A percentile compares a stretch with the other conserved stretches of the same genome.
phyloP scores from a whole-genome alignment of 1,140 invertebrate genomes.

The Capitella teleta region DNA sequence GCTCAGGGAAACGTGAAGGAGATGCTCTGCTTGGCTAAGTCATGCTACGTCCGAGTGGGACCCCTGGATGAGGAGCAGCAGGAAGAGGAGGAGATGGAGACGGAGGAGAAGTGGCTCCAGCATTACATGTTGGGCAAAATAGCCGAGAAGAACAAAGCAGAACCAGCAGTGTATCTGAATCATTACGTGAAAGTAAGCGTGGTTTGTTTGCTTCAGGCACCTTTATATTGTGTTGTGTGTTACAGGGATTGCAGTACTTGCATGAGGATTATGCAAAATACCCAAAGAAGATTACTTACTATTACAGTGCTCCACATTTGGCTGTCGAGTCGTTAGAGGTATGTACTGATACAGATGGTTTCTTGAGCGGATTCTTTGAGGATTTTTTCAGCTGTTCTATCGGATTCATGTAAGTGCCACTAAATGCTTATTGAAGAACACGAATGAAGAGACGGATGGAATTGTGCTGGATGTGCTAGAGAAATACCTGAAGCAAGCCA shows the following conservation, averaged over 20 bases:
- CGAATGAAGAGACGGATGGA: constrained; percentile 25
- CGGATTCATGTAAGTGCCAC: constrained; percentile 67
- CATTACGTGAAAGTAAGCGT: constrained; percentile 59
- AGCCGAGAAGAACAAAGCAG: constrained; percentile 60
- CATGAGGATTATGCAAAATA: constrained; percentile 71
- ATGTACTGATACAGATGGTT: no score
- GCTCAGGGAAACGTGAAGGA: constrained; percentile 64
- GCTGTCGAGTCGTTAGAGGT: constrained; percentile 81
- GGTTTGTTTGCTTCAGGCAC: background rate
- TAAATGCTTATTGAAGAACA: constrained; percentile 67
- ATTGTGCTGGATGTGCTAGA: constrained; percentile 18
- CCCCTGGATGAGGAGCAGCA: constrained; percentile 25
- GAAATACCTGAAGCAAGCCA: constrained; percentile 31
- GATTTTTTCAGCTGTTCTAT: constrained; percentile 46
- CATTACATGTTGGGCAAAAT: constrained; percentile 90
- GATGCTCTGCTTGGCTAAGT: constrained; percentile 61
- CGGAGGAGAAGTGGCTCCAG: constrained; percentile 64
- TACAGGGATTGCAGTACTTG: constrained; percentile 58
- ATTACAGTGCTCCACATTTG: constrained; percentile 62
- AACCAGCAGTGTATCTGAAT: constrained; percentile 59
- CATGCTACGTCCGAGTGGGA: constrained; percentile 64
- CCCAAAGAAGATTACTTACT: constrained; percentile 71
- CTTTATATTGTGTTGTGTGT: constrained; percentile 6
- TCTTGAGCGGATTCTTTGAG: no score
- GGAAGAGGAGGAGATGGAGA: constrained; percentile 34